Evolutionary conservation across 2,797 vertebrate genomes (phyloP), one percentile per base, ranked within the genome.

Genomic region (Zenarchopterus dispar): DNA sequence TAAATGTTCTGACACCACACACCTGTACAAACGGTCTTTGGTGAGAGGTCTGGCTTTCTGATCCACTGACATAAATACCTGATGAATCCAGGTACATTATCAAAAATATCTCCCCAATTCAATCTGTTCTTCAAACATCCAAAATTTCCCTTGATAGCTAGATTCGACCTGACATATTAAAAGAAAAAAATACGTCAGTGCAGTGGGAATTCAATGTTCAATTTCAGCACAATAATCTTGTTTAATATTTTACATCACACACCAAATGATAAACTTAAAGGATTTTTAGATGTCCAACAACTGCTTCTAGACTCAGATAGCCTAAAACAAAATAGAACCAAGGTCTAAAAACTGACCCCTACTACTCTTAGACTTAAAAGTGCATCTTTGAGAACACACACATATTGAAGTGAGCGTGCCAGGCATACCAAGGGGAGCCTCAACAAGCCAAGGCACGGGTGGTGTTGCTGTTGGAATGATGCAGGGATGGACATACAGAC

Each of bases 341-440:
- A 28, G 11, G 51, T 43, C 63, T 72, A 70, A 72, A 75, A 70
- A 63, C 24, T 47, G 51, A 58, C 39, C 11, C 8, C n/a, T 52
- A 56, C 21, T 53, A 10, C 45, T 71, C 64, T 50, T 62, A 19
- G 52, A 71, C 56, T 79, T 73, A 46, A 78, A 79, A 74, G 79
- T 51, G 52, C 19, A 1, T 81, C 75, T 87, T 64, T 68, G 58
- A 71, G 56, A 78, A 67, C 62, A 62, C 72, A 70, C 74, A 72
- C 80, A 70, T 51, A 84, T 77, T 45, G 19, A 66, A 70, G 48
- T 0, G 31, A 75, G 73, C 77, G 75, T 79, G 82, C 79, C 86
- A 28, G 62, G 72, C 90, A 93, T 93, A 90, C 89, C 86, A 65
- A 81, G 68, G 66, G 81, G 85, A 90, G 82, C 81, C 86, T 88